Evolutionary conservation across 2,797 vertebrate species (phyloP).

Genomic region (Melanogrammus aeglefinus): DNA sequence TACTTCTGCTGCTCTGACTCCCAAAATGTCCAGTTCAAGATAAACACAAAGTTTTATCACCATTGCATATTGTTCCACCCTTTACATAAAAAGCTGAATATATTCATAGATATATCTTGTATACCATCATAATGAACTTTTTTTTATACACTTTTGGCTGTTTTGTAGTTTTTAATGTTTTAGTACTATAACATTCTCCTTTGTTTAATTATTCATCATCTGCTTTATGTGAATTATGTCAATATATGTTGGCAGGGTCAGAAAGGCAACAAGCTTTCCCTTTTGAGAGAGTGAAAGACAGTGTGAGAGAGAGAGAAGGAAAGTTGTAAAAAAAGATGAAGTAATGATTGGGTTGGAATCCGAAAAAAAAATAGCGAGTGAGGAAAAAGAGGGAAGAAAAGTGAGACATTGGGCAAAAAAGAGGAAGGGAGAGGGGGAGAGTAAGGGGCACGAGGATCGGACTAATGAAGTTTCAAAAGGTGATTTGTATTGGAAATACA

Average conservation of each 20-base stretch:
- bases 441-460: background rate
- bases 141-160: background rate
- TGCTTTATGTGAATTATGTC: conserved; percentile 18
- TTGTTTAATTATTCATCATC: conserved; percentile 4
- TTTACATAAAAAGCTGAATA: background rate
- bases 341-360: no score
- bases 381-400: background rate
- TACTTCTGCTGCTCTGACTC: background rate
- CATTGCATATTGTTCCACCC: background rate
- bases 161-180: background rate
- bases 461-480: conserved; percentile 5
- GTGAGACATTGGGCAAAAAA: background rate
- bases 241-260: background rate
- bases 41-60: background rate
- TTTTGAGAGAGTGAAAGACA: background rate
- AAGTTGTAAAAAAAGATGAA: no score
- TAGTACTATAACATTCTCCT: background rate
- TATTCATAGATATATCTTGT: background rate
- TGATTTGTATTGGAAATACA: conserved; percentile 7
- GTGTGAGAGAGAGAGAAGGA: no score
- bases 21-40: no score
- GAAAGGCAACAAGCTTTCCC: background rate
- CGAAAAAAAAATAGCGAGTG: no score
- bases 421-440: no score
- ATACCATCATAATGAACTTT: background rate